Conservation (phyloP, 2,113 vertebrate species). For the Rhombomys opimus region DNA sequence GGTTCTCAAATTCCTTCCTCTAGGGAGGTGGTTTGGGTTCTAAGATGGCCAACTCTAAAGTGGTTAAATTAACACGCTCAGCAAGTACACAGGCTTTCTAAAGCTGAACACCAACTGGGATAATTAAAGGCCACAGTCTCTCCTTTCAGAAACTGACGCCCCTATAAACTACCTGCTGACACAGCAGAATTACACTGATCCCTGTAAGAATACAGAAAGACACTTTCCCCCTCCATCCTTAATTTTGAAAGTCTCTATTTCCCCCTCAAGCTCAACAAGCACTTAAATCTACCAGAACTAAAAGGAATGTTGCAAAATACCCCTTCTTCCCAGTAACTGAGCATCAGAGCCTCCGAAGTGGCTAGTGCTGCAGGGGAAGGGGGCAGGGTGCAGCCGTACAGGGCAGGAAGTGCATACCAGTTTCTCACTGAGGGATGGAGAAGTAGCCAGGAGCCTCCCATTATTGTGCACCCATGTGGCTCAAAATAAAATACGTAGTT, state of each 20-base stretch:
- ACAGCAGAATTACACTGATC: slow-evolving; percentile 78
- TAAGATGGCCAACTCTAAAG: slow-evolving; percentile 42
- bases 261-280: slow-evolving; percentile 1
- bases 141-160: slow-evolving; percentile 68
- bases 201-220: slow-evolving; percentile 32
- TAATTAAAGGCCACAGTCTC: slow-evolving; percentile 84
- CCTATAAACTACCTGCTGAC: slow-evolving; percentile 82
- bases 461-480: background rate
- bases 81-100: slow-evolving; percentile 57
- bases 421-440: background rate
- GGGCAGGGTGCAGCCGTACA: background rate
- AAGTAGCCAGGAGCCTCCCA: background rate
- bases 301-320: slow-evolving; percentile 49
- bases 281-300: slow-evolving; percentile 42
- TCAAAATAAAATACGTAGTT: slow-evolving; percentile 42
- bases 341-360: background rate
- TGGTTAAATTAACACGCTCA: slow-evolving; percentile 65
- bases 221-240: slow-evolving; percentile 55
- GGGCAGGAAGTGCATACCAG: background rate
- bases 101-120: slow-evolving; percentile 71
- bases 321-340: background rate
- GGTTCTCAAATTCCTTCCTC: background rate
- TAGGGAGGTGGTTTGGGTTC: background rate
- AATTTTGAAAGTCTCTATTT: background rate
- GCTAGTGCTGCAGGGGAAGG: background rate